Evolutionary conservation across 2,113 vertebrate genomes (phyloP), one percentile per base, ranked within the genome.

Genomic region (Saccopteryx bilineata): DNA sequence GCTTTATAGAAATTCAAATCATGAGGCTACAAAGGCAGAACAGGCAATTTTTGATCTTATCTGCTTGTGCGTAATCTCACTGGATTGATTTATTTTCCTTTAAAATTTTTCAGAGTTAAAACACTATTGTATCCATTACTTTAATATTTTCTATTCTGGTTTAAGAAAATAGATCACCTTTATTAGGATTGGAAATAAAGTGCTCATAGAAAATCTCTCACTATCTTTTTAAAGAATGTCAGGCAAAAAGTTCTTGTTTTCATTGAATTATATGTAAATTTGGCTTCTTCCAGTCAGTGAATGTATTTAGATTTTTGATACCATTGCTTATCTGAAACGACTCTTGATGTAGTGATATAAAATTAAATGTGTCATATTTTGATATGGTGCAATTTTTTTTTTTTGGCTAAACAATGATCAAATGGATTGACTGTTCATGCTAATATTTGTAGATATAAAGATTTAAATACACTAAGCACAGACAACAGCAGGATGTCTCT

Each of bases 341-440:
- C 6, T 88, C 95, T 92, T 91, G 82, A 71, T 50, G 14, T 39
- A 76, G 31, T 31, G 15, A 91, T 74, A 85, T 89, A 50, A 92
- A 79, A 86, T 86, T 91, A 56, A 93, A 87, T 18, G 9, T 75
- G n/a, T 0, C 9, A 89, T 93, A 91, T 94, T 96, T 92, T 71
- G 65, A 63, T 12, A 19, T 50, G 68, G n/a, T 52, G 3, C 60
- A 13, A 39, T 72, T 33, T 82, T 71, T 23, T 48, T 13, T 63
- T 82, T 94, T 93, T 88, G 23, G 5, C 58, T 85, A 56, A 92
- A 26, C 15, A 82, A 39, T 12, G 19, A 63, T 92, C 6, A 90
- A 63, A 74, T 54, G 31, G 12, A 61, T 71, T 5, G 10, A 76
- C 63, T 78, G 8, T 26, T 63, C 31, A 91, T 81, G 52, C 69